Base-by-base conservation (phyloP, 1,140 invertebrate genomes). In the Hestina assimilis region DNA sequence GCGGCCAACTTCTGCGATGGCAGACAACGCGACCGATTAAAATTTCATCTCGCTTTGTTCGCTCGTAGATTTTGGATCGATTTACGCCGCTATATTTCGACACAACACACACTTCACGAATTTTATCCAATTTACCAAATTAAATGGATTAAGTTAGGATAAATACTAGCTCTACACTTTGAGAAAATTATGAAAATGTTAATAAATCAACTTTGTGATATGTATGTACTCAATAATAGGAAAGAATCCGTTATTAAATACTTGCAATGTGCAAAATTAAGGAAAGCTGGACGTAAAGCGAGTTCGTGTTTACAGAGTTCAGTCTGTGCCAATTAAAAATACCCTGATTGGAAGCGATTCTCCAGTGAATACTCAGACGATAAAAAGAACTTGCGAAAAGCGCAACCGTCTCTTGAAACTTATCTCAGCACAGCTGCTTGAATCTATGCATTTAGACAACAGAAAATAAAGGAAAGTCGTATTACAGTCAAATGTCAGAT, bases 41-140 rank as follows among this genome's bases (percentile, higher is more conserved):
- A 84, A 78, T 83, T 84, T 87, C 81, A 87, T 84, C 65, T 72
- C 75, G 75, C 75, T 82, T 80, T 82, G 80, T 87, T 77, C 76
- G 64, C 69, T 59, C 74, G 68, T 67, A 69, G 70, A 77, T 75
- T 76, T 72, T 70, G 66, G 76, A 80, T 78, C 79, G 75, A 83
- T 81, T 66, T 65, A 63, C 70, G 58, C 73, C 67, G 63, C 69
- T 83, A 84, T 83, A 60, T 72, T 65, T 57, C 51, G 66, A n/a
- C n/a, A n/a, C 72, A 40, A 23, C 33, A 24, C 38, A 26, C 31
- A 29, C 19, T n/a, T 38, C 33, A 3, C 33, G 33, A 19, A 38
- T 17, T 1, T 3, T 9, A 38, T 38, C 33, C 14, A 38, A 38
- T 38, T 38, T 38, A 38, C 19, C 4, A 9, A 26, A 9, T 8